A percentile compares a stretch with the other conserved stretches of the same genome.
Evolutionary conservation across 2,797 vertebrate species (phyloP).

Genomic region (Gambelia wislizenii): DNA sequence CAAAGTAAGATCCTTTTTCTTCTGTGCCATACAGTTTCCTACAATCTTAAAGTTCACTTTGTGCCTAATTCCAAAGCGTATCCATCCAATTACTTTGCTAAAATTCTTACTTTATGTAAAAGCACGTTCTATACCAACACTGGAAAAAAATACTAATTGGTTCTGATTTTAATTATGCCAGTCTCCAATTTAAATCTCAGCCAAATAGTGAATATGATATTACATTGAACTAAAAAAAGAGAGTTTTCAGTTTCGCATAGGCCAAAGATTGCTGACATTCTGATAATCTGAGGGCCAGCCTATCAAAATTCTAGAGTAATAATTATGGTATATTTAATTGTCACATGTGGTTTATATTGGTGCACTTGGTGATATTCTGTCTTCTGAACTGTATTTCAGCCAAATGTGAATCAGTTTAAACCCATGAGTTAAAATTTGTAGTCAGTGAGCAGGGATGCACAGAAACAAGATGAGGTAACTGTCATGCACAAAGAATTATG

Average conservation of each 20-base stretch:
- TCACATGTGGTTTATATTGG: not conserved
- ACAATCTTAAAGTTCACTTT: not conserved
- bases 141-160: conserved; percentile 34
- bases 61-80: conserved; percentile 18
- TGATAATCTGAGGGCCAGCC: not conserved
- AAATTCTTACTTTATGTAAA: conserved; percentile 15
- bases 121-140: conserved; percentile 5
- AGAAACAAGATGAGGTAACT: not conserved
- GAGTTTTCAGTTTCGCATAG: not conserved
- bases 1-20: not conserved
- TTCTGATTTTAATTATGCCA: conserved; percentile 23
- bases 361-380: not conserved
- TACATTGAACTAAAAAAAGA: conserved; percentile 5
- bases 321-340: conserved; percentile 8
- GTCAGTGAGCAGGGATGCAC: not conserved
- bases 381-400: not conserved
- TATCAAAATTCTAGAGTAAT: not conserved
- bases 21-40: not conserved
- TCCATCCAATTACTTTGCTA: conserved; percentile 16
- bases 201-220: not conserved
- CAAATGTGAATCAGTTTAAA: not conserved
- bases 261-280: not conserved
- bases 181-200: conserved; percentile 30
- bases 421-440: not conserved
- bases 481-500: too few species aligned